Evolutionary conservation across 1,140 invertebrate genomes (phyloP).

Genomic region (Hydropsyche tenuis): DNA sequence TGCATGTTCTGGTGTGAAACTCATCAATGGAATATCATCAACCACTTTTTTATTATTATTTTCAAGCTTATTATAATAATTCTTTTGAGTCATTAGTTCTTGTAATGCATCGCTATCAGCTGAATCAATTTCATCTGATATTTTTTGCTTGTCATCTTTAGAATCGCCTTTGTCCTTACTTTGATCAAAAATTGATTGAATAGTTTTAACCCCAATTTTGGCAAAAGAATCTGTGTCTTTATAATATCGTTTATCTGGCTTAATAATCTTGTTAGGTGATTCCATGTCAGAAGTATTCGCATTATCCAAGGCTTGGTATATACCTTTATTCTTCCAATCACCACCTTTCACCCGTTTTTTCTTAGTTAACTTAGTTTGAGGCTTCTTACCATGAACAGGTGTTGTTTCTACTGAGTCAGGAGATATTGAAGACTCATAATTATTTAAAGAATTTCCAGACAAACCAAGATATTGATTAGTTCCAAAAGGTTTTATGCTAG

Average conservation of each 20-base stretch:
- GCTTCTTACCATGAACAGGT: constrained; percentile 56
- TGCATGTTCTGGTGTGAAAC: constrained; percentile 42
- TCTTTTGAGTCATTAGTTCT: background rate
- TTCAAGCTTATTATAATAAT: background rate
- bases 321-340: constrained; percentile 60
- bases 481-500: constrained; percentile 38
- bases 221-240: constrained; percentile 28
- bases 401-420: constrained; percentile 53
- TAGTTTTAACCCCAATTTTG: constrained; percentile 56
- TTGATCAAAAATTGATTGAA: constrained; percentile 58
- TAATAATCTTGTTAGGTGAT: constrained; percentile 36
- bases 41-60: constrained; percentile 8
- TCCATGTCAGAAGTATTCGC: constrained; percentile 45
- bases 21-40: constrained; percentile 40
- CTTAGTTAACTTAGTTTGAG: constrained; percentile 49
- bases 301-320: constrained; percentile 51
- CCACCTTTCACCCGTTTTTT: constrained; percentile 57
- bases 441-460: constrained; percentile 33
- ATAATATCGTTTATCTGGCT: constrained; percentile 42
- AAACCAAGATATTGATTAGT: constrained; percentile 42
- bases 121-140: constrained; percentile 33
- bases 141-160: constrained; percentile 14
- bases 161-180: constrained; percentile 24
- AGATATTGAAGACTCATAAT: constrained; percentile 34
- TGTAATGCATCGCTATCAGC: constrained; percentile 17